A percentile compares a stretch with the other conserved stretches of the same genome.
Evolutionary conservation across 2,888 invertebrate genomes (phyloP).

Genomic region (Anarsia innoxiella): DNA sequence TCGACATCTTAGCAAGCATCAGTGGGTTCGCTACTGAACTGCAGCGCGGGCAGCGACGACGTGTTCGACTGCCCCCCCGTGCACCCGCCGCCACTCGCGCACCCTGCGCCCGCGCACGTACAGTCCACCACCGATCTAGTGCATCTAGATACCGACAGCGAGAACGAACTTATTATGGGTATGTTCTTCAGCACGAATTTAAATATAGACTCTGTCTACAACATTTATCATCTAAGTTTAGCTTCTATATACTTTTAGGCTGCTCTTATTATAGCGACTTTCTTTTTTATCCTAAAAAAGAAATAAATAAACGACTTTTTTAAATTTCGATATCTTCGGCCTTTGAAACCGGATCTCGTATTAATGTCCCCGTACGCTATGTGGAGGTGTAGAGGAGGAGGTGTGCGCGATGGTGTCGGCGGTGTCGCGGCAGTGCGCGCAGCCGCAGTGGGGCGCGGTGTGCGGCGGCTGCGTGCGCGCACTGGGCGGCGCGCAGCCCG

Average conservation of each 20-base stretch:
- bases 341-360: no score
- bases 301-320: no score
- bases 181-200: no score
- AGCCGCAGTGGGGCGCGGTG: constrained; percentile 79
- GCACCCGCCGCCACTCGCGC: constrained; percentile 19
- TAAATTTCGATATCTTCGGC: no score
- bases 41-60: constrained; percentile 83
- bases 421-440: constrained; percentile 81
- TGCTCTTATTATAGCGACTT: no score
- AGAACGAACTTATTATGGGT: constrained; percentile 26
- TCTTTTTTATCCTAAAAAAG: no score
- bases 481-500: constrained; percentile 74
- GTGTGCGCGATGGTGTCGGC: constrained; percentile 38
- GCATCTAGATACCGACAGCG: no score
- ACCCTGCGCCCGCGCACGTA: constrained; percentile 8
- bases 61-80: constrained; percentile 68
- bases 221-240: no score
- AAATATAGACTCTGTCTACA: no score
- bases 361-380: no score
- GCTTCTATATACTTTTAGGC: no score
- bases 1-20: constrained; percentile 53
- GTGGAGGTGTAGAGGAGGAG: no score
- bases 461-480: constrained; percentile 84
- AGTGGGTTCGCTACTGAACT: constrained; percentile 80
- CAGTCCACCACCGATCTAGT: neutral